Percentiles rank a stretch among this genome's conserved stretches.
Evolutionary conservation across 2,113 vertebrate species (phyloP).

Genomic region (Oreochromis spilurus): DNA sequence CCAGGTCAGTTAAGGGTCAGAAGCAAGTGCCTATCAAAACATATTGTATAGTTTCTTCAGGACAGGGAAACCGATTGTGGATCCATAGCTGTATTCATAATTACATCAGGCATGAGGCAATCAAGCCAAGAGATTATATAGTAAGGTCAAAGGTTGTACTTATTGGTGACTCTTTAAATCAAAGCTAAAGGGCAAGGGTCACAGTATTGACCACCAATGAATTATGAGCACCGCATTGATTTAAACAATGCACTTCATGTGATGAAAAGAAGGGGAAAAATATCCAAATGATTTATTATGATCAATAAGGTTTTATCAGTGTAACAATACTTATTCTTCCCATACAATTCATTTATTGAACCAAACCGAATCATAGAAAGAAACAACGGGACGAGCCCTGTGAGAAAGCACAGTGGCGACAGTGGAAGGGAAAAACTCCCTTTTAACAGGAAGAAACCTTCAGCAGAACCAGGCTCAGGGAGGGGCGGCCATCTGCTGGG

Average conservation of each 20-base stretch:
- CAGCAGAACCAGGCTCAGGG: background rate
- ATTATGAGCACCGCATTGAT: background rate
- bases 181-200: background rate
- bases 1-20: background rate
- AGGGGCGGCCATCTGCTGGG: background rate
- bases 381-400: background rate
- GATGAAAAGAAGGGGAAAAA: background rate
- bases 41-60: background rate
- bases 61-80: background rate
- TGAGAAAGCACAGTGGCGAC: background rate
- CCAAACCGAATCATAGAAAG: background rate
- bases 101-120: background rate
- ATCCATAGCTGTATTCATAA: background rate
- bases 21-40: background rate
- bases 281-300: background rate
- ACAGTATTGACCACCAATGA: background rate
- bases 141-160: conserved; percentile 28
- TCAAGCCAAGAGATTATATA: background rate
- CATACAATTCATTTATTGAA: background rate
- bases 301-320: background rate
- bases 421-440: background rate
- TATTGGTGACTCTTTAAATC: background rate
- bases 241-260: background rate
- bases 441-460: background rate
- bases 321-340: background rate